phyloP scores from a whole-genome alignment of 2,113 vertebrate species.

The Orientallactaga bullata region DNA sequence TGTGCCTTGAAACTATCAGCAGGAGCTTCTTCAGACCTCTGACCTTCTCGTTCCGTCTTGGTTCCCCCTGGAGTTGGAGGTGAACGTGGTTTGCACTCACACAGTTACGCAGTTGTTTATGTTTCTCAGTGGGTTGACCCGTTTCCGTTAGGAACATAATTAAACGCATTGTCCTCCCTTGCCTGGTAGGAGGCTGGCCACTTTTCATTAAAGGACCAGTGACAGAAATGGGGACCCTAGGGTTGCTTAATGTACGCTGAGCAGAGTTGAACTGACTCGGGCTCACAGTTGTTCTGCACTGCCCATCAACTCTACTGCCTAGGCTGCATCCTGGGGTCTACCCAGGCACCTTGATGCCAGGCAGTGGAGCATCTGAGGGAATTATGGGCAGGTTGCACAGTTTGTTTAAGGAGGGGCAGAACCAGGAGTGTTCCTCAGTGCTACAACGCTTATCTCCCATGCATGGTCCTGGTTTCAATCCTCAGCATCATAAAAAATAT shows the following conservation, averaged over 20 bases:
- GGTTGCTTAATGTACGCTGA: not conserved
- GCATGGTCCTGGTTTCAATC: not conserved
- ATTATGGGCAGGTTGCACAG: not conserved
- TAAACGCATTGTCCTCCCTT: conserved; percentile 78
- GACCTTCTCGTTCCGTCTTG: not conserved
- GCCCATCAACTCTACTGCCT: not conserved
- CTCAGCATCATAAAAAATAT: not conserved
- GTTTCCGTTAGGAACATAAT: conserved; percentile 80
- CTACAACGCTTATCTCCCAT: not conserved
- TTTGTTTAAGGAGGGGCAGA: not conserved
- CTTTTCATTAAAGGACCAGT: conserved; percentile 73
- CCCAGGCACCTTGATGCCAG: not conserved
- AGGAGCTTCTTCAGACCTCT: not conserved
- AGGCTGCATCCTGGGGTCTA: not conserved
- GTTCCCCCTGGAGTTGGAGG: not conserved
- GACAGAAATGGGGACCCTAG: not conserved
- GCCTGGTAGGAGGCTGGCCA: conserved; percentile 71
- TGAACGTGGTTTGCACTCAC: not conserved
- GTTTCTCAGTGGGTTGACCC: conserved; percentile 75
- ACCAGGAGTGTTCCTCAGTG: not conserved
- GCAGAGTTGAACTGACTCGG: not conserved
- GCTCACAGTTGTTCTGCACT: not conserved
- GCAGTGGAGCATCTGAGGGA: not conserved
- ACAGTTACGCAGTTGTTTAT: conserved; percentile 66
- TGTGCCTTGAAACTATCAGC: not conserved